Evolutionary conservation across 2,113 vertebrate species (phyloP).

Genomic region (Elaphurus davidianus): DNA sequence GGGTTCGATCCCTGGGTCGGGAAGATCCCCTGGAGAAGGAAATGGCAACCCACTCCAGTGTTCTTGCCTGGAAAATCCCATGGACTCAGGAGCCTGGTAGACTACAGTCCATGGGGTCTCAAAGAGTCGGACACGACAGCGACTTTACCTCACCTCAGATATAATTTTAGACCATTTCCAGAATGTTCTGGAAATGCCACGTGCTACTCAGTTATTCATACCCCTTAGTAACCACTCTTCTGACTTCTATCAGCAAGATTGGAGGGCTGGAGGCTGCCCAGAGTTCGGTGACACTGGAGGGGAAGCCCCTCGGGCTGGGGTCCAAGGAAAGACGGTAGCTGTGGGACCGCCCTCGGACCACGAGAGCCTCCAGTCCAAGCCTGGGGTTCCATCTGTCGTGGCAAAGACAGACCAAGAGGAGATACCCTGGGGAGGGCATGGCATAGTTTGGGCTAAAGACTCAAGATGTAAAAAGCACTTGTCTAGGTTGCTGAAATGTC

Average conservation of each 20-base stretch:
- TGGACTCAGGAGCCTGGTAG: too few relatives aligned
- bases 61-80: too few relatives aligned
- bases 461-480: not conserved
- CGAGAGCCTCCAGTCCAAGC: not conserved
- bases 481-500: too few relatives aligned
- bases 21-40: too few relatives aligned
- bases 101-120: too few relatives aligned
- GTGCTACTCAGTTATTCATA: not conserved
- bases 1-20: too few relatives aligned
- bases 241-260: not conserved
- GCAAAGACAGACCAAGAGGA: not conserved
- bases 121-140: too few relatives aligned
- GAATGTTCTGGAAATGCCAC: not conserved
- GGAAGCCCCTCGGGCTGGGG: rapidly evolving
- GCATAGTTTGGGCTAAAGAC: not conserved
- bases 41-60: too few relatives aligned
- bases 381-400: rapidly evolving
- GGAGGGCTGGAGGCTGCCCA: not conserved
- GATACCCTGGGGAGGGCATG: not conserved
- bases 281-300: rapidly evolving
- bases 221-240: not conserved
- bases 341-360: rapidly evolving
- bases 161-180: not conserved
- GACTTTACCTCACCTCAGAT: too few relatives aligned
- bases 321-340: rapidly evolving